Percentiles rank a stretch among this genome's conserved stretches.
These are phyloP conservation scores for Macrophya alboannulata DNA, from an alignment of 2,888 invertebrate species.

Conservation along the genomic window DNA sequence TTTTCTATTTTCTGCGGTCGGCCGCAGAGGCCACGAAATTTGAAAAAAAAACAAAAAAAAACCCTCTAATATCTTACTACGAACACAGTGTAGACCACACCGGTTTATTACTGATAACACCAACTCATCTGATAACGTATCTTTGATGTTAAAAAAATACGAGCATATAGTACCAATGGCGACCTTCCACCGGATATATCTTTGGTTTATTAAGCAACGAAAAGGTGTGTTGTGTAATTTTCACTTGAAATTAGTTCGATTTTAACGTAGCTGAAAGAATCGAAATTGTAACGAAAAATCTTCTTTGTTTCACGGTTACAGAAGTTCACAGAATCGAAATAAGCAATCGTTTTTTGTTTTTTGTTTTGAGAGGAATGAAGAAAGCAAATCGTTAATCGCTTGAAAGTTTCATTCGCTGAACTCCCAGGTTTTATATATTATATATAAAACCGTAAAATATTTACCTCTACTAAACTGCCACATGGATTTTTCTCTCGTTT, in stretches of 20 bases:
- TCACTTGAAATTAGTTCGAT: neutral
- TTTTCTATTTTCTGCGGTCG: neutral
- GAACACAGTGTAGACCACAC: constrained; percentile 13
- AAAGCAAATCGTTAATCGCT: neutral
- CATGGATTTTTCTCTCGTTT: neutral
- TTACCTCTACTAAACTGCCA: neutral
- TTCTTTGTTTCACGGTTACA: neutral
- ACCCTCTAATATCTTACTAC: neutral
- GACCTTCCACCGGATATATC: constrained; percentile 20
- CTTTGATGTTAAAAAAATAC: constrained; percentile 28
- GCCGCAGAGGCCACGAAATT: neutral
- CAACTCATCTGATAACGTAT: constrained; percentile 39
- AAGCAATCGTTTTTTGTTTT: too few species aligned
- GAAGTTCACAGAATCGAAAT: neutral
- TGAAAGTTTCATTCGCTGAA: neutral
- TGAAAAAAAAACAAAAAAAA: neutral
- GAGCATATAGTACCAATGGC: neutral
- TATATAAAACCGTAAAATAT: neutral
- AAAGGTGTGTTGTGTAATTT: constrained; percentile 26
- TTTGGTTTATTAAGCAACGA: neutral
- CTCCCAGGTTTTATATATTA: neutral
- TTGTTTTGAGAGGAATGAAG: neutral
- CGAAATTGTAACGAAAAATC: neutral
- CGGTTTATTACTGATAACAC: constrained; percentile 36
- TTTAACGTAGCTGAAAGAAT: neutral